Evolutionary conservation across 2,888 invertebrate genomes (phyloP).

Genomic region (Sympetrum striolatum): DNA sequence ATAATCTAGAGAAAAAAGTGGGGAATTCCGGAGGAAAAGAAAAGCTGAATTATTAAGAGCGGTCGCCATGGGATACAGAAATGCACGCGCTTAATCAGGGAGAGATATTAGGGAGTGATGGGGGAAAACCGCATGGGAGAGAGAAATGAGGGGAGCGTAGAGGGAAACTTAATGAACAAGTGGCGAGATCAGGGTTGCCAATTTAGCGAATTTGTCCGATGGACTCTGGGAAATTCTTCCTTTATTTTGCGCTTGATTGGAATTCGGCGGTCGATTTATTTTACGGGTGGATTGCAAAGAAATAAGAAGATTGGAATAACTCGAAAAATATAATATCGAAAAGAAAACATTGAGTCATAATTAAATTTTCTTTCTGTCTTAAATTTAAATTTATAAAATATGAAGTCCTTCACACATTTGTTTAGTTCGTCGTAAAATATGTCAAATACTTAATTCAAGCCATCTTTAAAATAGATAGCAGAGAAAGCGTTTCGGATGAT

Average conservation of each 20-base stretch:
- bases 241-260: not conserved
- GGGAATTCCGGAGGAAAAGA: not conserved
- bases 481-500: too few relatives aligned
- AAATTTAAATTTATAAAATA: too few relatives aligned
- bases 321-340: too few relatives aligned
- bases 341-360: too few relatives aligned
- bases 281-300: too few relatives aligned
- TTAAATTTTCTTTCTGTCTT: too few relatives aligned
- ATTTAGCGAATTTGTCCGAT: too few relatives aligned
- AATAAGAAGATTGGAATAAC: too few relatives aligned
- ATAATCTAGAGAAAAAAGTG: conserved; percentile 7
- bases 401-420: too few relatives aligned
- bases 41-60: not conserved
- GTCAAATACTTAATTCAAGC: too few relatives aligned
- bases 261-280: not conserved
- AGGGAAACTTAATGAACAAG: conserved; percentile 25
- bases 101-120: not conserved
- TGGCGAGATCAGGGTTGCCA: not conserved
- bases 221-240: not conserved
- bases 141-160: not conserved
- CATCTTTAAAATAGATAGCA: too few relatives aligned
- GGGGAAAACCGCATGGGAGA: not conserved
- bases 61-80: not conserved
- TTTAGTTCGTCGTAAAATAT: too few relatives aligned
- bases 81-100: conserved; percentile 10